A percentile compares a stretch with the other conserved stretches of the same genome.
Conservation (phyloP, 2,797 vertebrate genomes). For the Pantherophis alleghaniensis region DNA sequence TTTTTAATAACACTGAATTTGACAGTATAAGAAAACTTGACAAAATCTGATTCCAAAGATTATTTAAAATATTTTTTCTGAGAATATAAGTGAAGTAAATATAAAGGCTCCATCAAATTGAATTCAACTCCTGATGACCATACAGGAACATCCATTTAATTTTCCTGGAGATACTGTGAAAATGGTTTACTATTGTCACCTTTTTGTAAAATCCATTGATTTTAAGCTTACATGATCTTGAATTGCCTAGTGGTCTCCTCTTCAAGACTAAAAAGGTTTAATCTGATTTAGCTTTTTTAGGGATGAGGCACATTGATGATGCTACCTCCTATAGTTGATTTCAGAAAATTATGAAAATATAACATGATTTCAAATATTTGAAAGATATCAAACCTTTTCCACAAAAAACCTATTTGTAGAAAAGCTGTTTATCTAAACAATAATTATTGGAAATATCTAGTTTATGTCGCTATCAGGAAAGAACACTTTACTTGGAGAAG, state of each 20-base stretch:
- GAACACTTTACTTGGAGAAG: constrained; percentile 29
- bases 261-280: neutral
- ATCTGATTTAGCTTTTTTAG: neutral
- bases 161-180: neutral
- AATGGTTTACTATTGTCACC: neutral
- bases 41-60: constrained; percentile 37
- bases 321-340: neutral
- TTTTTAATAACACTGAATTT: constrained; percentile 30
- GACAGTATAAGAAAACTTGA: constrained; percentile 32
- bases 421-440: constrained; percentile 45
- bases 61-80: constrained; percentile 16
- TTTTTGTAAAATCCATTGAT: neutral
- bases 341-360: neutral
- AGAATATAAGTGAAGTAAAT: neutral
- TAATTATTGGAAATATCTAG: constrained; percentile 57
- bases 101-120: neutral
- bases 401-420: neutral
- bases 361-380: neutral
- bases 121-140: neutral
- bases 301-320: neutral
- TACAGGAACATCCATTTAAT: neutral
- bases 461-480: constrained; percentile 45
- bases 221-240: neutral
- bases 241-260: neutral
- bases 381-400: neutral